Percentiles rank a stretch among this genome's conserved stretches.
Evolutionary conservation across 2,797 vertebrate species (phyloP).

Genomic region (Brachyrhaphis roseni): DNA sequence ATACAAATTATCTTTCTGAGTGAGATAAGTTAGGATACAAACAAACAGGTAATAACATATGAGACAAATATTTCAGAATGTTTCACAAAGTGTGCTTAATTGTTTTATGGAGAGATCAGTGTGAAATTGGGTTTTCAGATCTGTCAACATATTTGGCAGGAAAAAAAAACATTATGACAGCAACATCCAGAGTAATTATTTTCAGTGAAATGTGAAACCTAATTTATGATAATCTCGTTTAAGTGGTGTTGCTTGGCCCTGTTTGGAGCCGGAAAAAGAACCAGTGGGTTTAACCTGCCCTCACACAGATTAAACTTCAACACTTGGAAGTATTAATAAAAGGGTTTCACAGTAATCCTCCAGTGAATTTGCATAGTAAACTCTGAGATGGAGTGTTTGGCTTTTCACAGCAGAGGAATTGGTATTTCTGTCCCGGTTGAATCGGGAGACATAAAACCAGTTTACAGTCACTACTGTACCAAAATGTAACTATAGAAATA

Average conservation of each 20-base stretch:
- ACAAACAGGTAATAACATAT: background rate
- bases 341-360: constrained; percentile 2
- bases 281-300: constrained; percentile 1
- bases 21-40: background rate
- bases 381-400: background rate
- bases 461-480: background rate
- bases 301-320: background rate
- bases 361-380: constrained; percentile 26
- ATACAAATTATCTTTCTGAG: background rate
- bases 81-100: background rate
- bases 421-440: constrained; percentile 1
- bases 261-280: background rate
- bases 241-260: background rate
- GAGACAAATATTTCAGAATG: background rate
- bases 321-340: constrained; percentile 1
- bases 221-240: background rate
- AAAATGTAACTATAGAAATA: background rate
- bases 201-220: background rate
- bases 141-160: background rate
- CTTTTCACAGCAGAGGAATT: background rate
- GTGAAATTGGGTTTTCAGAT: background rate
- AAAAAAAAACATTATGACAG: background rate
- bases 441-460: background rate
- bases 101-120: background rate
- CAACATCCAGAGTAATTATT: background rate